Conservation (phyloP, 2,888 invertebrate genomes). For the Drosophila stalkeri region DNA sequence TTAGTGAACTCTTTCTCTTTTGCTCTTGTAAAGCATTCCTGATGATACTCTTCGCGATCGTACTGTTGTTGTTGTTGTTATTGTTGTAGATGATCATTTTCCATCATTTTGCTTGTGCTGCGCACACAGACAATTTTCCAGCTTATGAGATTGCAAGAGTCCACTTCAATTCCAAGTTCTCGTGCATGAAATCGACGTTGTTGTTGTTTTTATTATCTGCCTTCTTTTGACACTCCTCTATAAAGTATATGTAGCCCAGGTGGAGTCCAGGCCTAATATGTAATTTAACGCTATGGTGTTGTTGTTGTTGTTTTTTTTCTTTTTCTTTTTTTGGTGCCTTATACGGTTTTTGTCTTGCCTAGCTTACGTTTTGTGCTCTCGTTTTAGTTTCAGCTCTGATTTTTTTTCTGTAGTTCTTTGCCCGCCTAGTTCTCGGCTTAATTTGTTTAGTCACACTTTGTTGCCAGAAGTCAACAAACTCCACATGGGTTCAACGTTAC, state of each 20-base stretch:
- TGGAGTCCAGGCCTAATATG: constrained; percentile 60
- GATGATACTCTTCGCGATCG: constrained; percentile 26
- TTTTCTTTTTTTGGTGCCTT: constrained; percentile 36
- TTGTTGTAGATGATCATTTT: constrained; percentile 52
- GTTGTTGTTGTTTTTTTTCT: constrained; percentile 23
- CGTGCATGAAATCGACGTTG: constrained; percentile 68
- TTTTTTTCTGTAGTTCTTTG: constrained; percentile 15
- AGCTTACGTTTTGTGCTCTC: constrained; percentile 42
- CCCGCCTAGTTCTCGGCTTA: constrained; percentile 62
- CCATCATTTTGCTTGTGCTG: constrained; percentile 48
- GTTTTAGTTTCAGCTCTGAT: constrained; percentile 42
- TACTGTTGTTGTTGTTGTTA: constrained; percentile 47
- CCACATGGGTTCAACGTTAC: constrained; percentile 70
- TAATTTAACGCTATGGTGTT: constrained; percentile 70
- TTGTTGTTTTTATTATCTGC: constrained; percentile 43
- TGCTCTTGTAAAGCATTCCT: constrained; percentile 42
- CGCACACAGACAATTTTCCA: constrained; percentile 61
- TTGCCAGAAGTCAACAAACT: constrained; percentile 79
- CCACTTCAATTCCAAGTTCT: constrained; percentile 51
- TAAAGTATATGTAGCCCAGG: constrained; percentile 13
- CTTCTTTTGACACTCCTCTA: constrained; percentile 60
- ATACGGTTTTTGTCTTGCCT: constrained; percentile 38
- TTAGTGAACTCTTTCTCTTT: constrained; percentile 54
- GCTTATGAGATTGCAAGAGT: constrained; percentile 40
- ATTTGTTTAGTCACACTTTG: constrained; percentile 79